A percentile compares a stretch with the other conserved stretches of the same genome.
Conservation (phyloP, 1,140 invertebrate genomes). For the Drosophila subpulchrella region DNA sequence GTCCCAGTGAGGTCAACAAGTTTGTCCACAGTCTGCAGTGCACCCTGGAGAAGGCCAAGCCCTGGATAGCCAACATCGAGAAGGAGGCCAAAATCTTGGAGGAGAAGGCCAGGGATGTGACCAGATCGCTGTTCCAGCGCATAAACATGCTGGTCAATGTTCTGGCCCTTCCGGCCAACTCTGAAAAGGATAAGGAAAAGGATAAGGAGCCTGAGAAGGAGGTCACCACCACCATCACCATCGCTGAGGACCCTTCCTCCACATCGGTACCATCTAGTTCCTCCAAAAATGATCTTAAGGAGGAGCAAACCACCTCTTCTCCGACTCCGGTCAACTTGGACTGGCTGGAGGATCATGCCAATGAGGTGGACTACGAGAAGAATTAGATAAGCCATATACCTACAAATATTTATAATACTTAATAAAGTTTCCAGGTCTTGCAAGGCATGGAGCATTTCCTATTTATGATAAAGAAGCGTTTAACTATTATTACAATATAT, state of each 20-base stretch:
- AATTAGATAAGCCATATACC: neutral
- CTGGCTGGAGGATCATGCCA: constrained; percentile 37
- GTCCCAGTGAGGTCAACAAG: constrained; percentile 67
- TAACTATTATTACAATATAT: neutral
- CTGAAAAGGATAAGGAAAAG: constrained; percentile 14
- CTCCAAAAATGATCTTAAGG: neutral
- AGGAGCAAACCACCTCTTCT: constrained; percentile 23
- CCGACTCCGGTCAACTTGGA: constrained; percentile 12
- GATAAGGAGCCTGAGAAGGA: constrained; percentile 5
- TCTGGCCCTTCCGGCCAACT: constrained; percentile 12
- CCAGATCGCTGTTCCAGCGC: constrained; percentile 48
- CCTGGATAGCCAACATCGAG: constrained; percentile 73
- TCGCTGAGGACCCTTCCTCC: neutral
- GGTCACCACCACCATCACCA: neutral
- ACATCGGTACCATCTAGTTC: neutral
- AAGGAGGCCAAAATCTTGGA: constrained; percentile 72
- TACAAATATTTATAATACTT: constrained; percentile 13
- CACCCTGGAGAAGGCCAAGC: constrained; percentile 71
- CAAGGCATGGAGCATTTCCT: constrained; percentile 8
- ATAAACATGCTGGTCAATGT: constrained; percentile 43
- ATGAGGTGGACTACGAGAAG: constrained; percentile 26
- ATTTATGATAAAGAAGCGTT: constrained; percentile 8
- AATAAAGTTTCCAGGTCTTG: constrained; percentile 6
- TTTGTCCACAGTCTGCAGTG: constrained; percentile 74
- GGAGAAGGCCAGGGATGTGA: constrained; percentile 56